Evolutionary conservation across 2,113 vertebrate species (phyloP).

Genomic region (Callipepla squamata): DNA sequence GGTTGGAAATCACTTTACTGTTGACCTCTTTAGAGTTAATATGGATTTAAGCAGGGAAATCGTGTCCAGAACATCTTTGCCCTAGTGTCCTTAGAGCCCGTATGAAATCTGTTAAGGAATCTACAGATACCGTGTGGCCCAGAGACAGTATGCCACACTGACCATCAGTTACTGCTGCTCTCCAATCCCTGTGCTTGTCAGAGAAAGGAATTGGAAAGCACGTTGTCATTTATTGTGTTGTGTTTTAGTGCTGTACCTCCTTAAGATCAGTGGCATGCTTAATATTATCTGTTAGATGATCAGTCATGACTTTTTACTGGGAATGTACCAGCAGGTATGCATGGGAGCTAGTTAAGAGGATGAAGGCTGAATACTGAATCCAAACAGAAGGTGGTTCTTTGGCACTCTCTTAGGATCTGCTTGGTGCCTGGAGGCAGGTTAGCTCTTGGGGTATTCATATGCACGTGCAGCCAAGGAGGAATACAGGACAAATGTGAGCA

Average conservation of each 20-base stretch:
- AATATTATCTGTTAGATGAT: neutral
- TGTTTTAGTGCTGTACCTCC: neutral
- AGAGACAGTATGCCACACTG: neutral
- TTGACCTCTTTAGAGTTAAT: neutral
- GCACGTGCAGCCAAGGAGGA: neutral
- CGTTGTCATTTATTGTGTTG: neutral
- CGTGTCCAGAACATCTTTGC: neutral
- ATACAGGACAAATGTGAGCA: neutral
- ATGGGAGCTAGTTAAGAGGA: neutral
- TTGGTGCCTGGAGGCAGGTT: neutral
- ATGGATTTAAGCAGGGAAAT: neutral
- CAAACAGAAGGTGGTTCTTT: neutral
- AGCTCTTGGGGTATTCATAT: neutral
- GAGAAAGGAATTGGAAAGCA: neutral
- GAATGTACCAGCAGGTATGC: neutral
- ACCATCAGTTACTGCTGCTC: neutral
- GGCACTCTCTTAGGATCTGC: neutral
- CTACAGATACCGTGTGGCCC: neutral
- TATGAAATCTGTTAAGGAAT: neutral
- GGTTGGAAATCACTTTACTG: neutral
- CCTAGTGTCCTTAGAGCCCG: neutral
- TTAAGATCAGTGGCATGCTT: neutral
- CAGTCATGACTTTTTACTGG: neutral
- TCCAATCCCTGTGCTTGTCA: neutral
- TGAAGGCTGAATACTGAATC: neutral